Evolutionary conservation across 2,113 vertebrate genomes (phyloP).

Genomic region (Gallinago undulata): DNA sequence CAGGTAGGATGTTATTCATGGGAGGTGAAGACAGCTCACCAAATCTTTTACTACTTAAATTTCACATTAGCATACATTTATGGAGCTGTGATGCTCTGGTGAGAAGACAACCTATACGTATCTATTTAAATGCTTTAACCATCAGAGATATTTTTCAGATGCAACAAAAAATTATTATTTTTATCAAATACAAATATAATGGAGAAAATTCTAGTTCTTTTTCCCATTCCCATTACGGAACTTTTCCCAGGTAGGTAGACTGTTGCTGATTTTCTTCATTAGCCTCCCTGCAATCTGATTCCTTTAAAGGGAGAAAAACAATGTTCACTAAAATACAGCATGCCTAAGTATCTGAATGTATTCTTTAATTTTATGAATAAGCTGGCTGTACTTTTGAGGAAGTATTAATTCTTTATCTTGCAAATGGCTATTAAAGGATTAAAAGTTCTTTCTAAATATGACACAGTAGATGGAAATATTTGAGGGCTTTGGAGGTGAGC

Average conservation of each 20-base stretch:
- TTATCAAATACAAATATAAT: neutral
- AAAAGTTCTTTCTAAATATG: neutral
- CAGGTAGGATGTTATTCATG: slow-evolving; percentile 75
- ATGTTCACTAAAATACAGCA: neutral
- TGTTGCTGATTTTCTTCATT: neutral
- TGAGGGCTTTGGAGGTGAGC: neutral
- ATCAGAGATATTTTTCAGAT: neutral
- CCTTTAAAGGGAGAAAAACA: neutral
- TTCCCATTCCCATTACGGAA: neutral
- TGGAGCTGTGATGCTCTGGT: neutral
- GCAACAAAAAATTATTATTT: neutral
- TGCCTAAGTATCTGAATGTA: neutral
- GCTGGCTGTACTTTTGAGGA: neutral
- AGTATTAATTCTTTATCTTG: neutral
- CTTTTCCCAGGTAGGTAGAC: neutral
- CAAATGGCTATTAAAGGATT: neutral
- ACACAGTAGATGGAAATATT: neutral
- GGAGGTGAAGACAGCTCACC: neutral
- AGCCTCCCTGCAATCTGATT: neutral
- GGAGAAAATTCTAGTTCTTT: neutral
- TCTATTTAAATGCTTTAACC: neutral
- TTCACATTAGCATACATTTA: neutral
- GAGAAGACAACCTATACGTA: neutral
- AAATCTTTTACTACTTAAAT: neutral
- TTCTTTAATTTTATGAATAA: neutral